A percentile compares a stretch with the other conserved stretches of the same genome.
phyloP scores from a whole-genome alignment of 2,888 invertebrate species.

The Tiliacea aurago region DNA sequence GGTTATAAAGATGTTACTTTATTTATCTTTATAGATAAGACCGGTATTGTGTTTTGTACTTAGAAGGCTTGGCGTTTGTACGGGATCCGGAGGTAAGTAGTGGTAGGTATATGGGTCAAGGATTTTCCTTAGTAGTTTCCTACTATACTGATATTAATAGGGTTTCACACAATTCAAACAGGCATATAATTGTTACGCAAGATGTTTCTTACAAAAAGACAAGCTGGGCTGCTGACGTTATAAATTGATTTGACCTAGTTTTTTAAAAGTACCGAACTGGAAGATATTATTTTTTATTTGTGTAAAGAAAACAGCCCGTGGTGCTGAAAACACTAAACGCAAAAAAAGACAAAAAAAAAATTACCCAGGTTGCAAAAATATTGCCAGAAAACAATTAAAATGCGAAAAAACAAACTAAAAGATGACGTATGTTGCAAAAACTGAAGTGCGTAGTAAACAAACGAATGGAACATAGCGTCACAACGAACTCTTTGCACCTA shows the following conservation, averaged over 20 bases:
- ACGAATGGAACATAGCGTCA: slow-evolving; percentile 61
- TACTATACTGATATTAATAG: neutral
- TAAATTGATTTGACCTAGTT: slow-evolving; percentile 13
- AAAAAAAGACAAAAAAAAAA: neutral
- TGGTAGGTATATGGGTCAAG: slow-evolving; percentile 36
- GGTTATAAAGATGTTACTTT: slow-evolving; percentile 10
- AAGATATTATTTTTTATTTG: neutral
- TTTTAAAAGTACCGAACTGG: neutral
- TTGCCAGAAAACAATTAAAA: neutral
- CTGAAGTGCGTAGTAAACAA: slow-evolving; percentile 69
- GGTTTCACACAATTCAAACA: neutral
- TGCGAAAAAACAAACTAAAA: neutral
- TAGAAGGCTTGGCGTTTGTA: neutral
- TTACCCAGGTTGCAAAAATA: neutral
- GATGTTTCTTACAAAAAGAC: neutral
- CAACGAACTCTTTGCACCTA: slow-evolving; percentile 84
- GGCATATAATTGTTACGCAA: slow-evolving; percentile 1
- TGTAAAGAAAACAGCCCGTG: neutral
- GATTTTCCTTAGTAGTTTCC: slow-evolving; percentile 3
- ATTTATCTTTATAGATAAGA: slow-evolving; percentile 24
- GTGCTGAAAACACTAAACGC: neutral
- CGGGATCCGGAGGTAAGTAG: neutral
- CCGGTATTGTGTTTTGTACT: slow-evolving; percentile 5
- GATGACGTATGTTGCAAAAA: slow-evolving; percentile 42
- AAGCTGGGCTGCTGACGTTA: neutral